A percentile compares a stretch with the other conserved stretches of the same genome.
These are phyloP conservation scores for Teleogryllus oceanicus DNA, from an alignment of 2,888 invertebrate genomes.

Conservation along the genomic window DNA sequence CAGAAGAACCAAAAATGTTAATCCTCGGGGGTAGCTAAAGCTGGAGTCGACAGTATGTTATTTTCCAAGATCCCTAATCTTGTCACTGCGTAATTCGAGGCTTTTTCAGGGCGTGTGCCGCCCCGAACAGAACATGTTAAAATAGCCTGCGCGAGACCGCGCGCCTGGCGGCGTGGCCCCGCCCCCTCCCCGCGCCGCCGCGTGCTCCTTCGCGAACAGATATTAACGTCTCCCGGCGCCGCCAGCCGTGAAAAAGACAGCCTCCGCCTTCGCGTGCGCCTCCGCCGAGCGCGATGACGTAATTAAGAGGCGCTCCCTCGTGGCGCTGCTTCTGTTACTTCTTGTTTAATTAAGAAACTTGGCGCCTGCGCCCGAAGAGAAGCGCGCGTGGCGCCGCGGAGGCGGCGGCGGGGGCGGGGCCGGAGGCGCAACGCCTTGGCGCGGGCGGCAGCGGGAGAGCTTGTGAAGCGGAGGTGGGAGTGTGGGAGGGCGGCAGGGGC, in stretches of 20 bases:
- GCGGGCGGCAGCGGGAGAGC: no score
- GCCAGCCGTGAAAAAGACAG: background rate
- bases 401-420: background rate
- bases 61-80: no score
- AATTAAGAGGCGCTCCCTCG: constrained; percentile 18
- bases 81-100: no score
- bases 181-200: background rate
- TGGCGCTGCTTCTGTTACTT: constrained; percentile 22
- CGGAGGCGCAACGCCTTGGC: background rate
- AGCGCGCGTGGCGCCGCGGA: background rate
- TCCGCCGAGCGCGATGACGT: background rate
- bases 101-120: no score
- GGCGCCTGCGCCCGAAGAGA: background rate
- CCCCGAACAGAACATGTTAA: no score
- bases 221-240: background rate
- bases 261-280: background rate
- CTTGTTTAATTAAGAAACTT: constrained; percentile 34
- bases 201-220: background rate
- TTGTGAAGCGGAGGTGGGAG: no score
- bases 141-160: no score
- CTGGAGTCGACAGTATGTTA: no score
- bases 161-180: no score
- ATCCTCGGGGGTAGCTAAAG: no score
- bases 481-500: no score
- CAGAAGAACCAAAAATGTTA: no score